These are phyloP conservation scores for Mactromeris polynyma DNA, from an alignment of 2,888 invertebrate species.

Conservation along the genomic window DNA sequence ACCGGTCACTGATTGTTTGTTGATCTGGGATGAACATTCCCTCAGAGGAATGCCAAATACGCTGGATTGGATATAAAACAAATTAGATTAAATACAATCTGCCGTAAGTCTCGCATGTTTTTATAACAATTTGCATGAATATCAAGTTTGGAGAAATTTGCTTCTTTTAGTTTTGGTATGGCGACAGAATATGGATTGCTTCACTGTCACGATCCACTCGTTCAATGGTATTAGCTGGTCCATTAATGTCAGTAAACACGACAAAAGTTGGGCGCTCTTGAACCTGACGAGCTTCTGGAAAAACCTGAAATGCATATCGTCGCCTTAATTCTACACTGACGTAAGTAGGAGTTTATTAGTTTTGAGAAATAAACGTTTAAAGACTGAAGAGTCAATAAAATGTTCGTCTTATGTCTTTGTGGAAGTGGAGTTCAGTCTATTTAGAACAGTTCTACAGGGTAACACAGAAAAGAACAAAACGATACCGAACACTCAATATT, in stretches of 20 bases:
- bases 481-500: no score
- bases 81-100: neutral
- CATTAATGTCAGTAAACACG: neutral
- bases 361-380: no score
- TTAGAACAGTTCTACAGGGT: no score
- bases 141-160: neutral
- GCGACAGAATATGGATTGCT: neutral
- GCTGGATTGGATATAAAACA: neutral
- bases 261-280: neutral
- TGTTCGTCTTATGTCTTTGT: no score
- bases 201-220: neutral
- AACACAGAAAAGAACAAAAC: no score
- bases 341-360: no score
- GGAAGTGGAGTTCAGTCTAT: no score
- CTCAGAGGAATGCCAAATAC: neutral
- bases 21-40: neutral
- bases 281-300: neutral
- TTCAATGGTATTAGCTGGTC: neutral
- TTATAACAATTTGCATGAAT: constrained; percentile 5
- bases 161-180: neutral
- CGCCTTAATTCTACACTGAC: no score
- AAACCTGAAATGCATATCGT: neutral
- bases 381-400: no score
- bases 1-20: neutral
- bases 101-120: neutral